phyloP scores from a whole-genome alignment of 1,140 invertebrate genomes.

The Dendrolimus kikuchii region DNA sequence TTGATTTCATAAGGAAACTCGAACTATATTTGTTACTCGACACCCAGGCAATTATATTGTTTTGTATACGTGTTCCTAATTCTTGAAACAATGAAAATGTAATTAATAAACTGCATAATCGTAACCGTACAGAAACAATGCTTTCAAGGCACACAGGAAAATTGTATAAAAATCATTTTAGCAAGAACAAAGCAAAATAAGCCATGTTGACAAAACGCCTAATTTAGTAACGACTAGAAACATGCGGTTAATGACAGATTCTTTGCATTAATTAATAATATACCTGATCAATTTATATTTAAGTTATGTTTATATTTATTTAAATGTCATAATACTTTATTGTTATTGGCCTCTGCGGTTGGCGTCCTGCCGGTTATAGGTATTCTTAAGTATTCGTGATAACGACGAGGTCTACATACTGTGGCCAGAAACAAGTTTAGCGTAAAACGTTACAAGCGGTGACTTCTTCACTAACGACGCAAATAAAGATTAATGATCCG shows the following conservation, averaged over 20 bases:
- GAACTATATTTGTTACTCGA: too few species aligned
- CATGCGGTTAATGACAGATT: slow-evolving; percentile 6
- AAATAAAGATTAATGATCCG: slow-evolving; percentile 25
- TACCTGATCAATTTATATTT: slow-evolving; percentile 14
- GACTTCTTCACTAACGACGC: slow-evolving; percentile 13
- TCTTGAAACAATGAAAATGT: too few species aligned
- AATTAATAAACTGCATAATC: too few species aligned
- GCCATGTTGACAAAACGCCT: slow-evolving; percentile 2
- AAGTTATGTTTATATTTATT: slow-evolving; percentile 11
- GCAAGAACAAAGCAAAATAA: too few species aligned
- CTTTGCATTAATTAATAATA: slow-evolving; percentile 10
- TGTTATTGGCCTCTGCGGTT: slow-evolving; percentile 3
- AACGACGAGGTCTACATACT: slow-evolving; percentile 8
- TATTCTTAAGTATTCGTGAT: slow-evolving; percentile 9
- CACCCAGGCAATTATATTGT: too few species aligned
- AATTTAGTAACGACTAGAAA: slow-evolving; percentile 10
- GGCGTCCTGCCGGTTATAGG: slow-evolving; percentile 1
- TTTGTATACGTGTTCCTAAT: too few species aligned
- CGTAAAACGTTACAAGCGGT: slow-evolving; percentile 19
- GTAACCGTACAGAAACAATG: too few species aligned
- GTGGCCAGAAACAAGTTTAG: slow-evolving; percentile 15
- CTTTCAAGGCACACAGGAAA: too few species aligned
- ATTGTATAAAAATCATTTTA: too few species aligned
- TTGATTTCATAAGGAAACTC: too few species aligned
- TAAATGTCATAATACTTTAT: slow-evolving; percentile 7